These are phyloP conservation scores for Lipotes vexillifer DNA, from an alignment of 2,113 vertebrate species.

Conservation along the genomic window DNA sequence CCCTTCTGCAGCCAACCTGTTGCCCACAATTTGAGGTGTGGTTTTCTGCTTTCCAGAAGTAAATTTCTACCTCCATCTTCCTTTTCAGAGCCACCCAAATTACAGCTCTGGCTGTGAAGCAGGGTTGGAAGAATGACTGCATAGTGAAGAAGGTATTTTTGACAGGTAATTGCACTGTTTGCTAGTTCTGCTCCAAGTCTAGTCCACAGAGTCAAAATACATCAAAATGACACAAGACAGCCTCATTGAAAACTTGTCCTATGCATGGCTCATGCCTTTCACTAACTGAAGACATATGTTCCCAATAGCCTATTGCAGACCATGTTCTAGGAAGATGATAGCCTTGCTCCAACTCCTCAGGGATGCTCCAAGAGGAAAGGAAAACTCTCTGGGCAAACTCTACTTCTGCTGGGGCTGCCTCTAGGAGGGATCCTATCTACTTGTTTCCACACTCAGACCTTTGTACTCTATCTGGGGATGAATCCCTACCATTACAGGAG, in stretches of 20 bases:
- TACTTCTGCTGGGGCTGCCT: neutral
- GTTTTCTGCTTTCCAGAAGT: slow-evolving; percentile 53
- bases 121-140: neutral
- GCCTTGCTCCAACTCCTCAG: neutral
- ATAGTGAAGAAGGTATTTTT: neutral
- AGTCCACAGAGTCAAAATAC: slow-evolving; percentile 39
- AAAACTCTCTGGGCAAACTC: neutral
- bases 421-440: neutral
- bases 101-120: slow-evolving; percentile 45
- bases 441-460: neutral
- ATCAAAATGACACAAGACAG: neutral
- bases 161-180: slow-evolving; percentile 42
- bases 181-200: slow-evolving; percentile 31
- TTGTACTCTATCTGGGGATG: neutral
- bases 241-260: neutral
- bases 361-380: neutral
- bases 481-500: neutral
- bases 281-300: neutral
- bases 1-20: neutral
- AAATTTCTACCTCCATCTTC: slow-evolving; percentile 28
- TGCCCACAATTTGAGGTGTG: neutral
- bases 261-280: neutral
- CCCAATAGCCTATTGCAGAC: neutral
- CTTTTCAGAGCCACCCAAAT: slow-evolving; percentile 47
- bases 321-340: neutral